Evolutionary conservation across 2,113 vertebrate genomes (phyloP), one percentile per base, ranked within the genome.

Genomic region (Steatornis caripensis): DNA sequence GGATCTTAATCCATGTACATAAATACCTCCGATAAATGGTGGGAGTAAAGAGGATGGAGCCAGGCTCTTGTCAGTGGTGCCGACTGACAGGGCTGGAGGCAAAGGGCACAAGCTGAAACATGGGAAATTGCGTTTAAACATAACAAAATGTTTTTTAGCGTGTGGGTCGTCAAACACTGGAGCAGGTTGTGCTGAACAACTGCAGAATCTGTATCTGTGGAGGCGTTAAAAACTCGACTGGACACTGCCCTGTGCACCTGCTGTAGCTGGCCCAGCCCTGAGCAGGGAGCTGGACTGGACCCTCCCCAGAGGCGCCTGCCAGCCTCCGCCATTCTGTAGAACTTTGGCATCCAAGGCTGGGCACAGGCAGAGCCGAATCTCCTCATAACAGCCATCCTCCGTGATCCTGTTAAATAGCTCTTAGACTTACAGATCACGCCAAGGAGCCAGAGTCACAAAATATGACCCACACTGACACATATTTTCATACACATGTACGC

Each of bases 201-300:
- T 0, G 0, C 0, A 1, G 29, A 3, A 0, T n/a, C 26, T 60
- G 26, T 21, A 1, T 36, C 36, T 2, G 1, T 34, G 34, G 21
- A 39, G 9, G 2, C 49, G 11, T 21, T 62, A 34, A 60, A 89
- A 84, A 19, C 18, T 23, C 1, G 1, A 3, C 43, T 43, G 64
- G 49, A 8, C 27, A 1, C 11, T 39, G 19, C n/a, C 43, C 23
- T 7, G 27, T 76, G 36, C 29, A 43, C 12, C 21, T 0, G 0
- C 64, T 55, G 41, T 22, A 53, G 15, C 24, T 49, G 49, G 2
- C 22, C n/a, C 26, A 76, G 53, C 37, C 5, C n/a, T 8, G 20
- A 30, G 76, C 45, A 37, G 29, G 2, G 5, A 6, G 29, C 61
- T 43, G 36, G 27, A 45, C 34, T 11, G 10, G 43, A 18, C 8